Evolutionary conservation across 2,888 invertebrate genomes (phyloP).

Genomic region (Drepanosiphum platanoidis): DNA sequence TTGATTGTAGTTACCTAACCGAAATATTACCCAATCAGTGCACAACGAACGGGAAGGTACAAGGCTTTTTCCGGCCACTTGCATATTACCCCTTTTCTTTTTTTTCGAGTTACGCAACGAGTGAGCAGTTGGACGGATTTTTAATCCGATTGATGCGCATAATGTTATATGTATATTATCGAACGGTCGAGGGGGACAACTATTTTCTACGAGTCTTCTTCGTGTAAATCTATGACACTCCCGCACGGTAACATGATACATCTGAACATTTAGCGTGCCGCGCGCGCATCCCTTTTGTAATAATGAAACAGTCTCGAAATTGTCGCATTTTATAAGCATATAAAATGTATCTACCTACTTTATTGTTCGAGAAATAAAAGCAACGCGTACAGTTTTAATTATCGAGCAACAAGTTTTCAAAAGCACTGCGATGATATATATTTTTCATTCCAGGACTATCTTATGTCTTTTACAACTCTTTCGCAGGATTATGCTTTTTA

Average conservation of each 20-base stretch:
- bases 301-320: neutral
- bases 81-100: neutral
- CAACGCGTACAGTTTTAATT: conserved; percentile 44
- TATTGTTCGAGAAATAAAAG: conserved; percentile 34
- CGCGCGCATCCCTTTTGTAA: neutral
- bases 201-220: neutral
- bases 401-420: conserved; percentile 55
- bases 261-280: neutral
- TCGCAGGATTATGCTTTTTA: conserved; percentile 18
- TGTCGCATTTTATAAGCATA: neutral
- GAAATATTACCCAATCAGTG: conserved; percentile 42
- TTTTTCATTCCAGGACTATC: neutral
- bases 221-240: neutral
- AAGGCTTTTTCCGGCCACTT: neutral
- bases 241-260: neutral
- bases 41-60: neutral
- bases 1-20: conserved; percentile 32
- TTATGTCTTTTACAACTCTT: conserved; percentile 6
- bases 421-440: conserved; percentile 27
- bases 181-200: neutral
- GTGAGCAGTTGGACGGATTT: conserved; percentile 48
- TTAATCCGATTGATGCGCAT: conserved; percentile 48
- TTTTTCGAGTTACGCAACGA: conserved; percentile 56
- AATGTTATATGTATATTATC: neutral
- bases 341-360: conserved; percentile 5